These are phyloP conservation scores for Tylochromis polylepis DNA, from an alignment of 2,113 vertebrate genomes.

Conservation along the genomic window DNA sequence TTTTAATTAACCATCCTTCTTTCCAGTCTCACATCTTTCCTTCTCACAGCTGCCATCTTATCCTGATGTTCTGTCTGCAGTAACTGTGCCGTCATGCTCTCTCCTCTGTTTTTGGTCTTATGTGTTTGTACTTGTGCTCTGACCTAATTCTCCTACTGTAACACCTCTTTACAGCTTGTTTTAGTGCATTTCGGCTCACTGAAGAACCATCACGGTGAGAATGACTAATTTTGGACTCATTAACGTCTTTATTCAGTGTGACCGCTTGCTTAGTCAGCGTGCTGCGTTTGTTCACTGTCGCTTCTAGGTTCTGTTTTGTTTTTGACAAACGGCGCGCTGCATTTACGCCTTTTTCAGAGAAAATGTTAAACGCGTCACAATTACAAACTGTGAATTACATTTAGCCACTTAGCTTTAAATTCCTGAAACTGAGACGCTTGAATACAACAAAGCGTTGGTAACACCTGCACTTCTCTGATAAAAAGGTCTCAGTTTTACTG, in stretches of 20 bases:
- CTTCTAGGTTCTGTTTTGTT: not conserved
- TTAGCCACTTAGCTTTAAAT: not conserved
- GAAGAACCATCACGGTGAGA: constrained; percentile 51
- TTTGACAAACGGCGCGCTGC: not conserved
- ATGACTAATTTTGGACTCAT: constrained; percentile 21
- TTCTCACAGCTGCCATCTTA: not conserved
- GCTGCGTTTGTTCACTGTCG: not conserved
- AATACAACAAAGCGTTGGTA: not conserved
- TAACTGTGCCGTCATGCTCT: not conserved
- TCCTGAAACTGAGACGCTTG: not conserved
- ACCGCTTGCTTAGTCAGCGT: not conserved
- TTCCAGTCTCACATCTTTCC: not conserved
- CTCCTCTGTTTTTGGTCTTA: not conserved
- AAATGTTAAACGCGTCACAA: not conserved
- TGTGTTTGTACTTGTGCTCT: not conserved
- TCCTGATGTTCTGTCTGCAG: not conserved
- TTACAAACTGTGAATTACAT: not conserved
- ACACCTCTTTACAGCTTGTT: constrained; percentile 43
- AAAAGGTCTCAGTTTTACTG: not conserved
- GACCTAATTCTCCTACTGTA: not conserved
- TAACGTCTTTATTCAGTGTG: constrained; percentile 11
- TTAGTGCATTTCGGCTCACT: constrained; percentile 48
- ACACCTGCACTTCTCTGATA: not conserved
- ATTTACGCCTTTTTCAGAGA: not conserved
- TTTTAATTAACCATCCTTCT: not conserved